Evolutionary conservation across 53 echinoderm and acorn worm genomes (phyloP), one percentile per base, ranked within the genome.

Genomic region (Stichopus horrens): DNA sequence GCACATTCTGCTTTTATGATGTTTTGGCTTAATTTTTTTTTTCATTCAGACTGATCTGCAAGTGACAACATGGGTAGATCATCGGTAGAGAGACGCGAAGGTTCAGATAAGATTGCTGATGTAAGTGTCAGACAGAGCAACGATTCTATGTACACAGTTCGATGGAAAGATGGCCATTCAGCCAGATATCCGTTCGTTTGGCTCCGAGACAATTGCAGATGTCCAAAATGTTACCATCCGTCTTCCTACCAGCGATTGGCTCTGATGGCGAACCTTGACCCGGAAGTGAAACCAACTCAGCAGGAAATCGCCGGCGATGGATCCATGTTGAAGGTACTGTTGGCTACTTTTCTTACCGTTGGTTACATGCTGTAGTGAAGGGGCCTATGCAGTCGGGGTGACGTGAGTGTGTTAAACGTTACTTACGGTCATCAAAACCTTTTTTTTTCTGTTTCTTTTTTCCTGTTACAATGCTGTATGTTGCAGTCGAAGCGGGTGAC

Each of bases 181-280:
- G 59, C 85, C 2, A 92, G 58, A 52, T 97, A 95, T 59, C 96
- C 96, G 0, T 96, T 90, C 58, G 93, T 96, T 4, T 96, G 94
- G 91, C 77, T 96, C 22, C 86, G 86, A 53, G 96, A 96, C 60
- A 94, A 96, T 74, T 93, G 93, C 87, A 90, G 90, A 23, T 93
- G 93, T 78, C 58, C 91, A 22, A 9, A 90, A 20, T 93, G 93
- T 58, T 90, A 77, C 75, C 90, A 91, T 56, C 89, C 93, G 5
- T 73, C 55, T 5, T 93, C 91, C 14, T 86, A 86, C 74, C 93
- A 93, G 18, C 79, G 91, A 18, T 37, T 88, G 1, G 74, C 78
- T 5, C 86, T 90, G 52, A 90, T 90, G 89, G 87, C 89, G 3
- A 73, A 93, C 83, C 51, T 93, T 11, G 93, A 93, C 75, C 91